A percentile compares a stretch with the other conserved stretches of the same genome.
These are phyloP conservation scores for Drosophila melanogaster DNA, from an alignment of 1,140 invertebrate genomes.

Conservation along the genomic window Release_6_plus_ISO1_MT NC_004354.4:10473501-10474000, in stretches of 20 bases:
- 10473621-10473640: slow-evolving; percentile 61
- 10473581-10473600: slow-evolving; percentile 64
- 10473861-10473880: slow-evolving; percentile 21
- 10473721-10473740: slow-evolving; percentile 16
- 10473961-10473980: background rate
- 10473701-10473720: slow-evolving; percentile 27
- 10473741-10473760: slow-evolving; percentile 11
- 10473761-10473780: slow-evolving; percentile 7
- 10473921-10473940: background rate
- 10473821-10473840: slow-evolving; percentile 36
- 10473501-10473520: slow-evolving; percentile 37
- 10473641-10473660: slow-evolving; percentile 33
- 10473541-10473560: slow-evolving; percentile 76
- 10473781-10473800: slow-evolving; percentile 61
- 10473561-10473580: slow-evolving; percentile 56
- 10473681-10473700: slow-evolving; percentile 9
- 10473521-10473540: slow-evolving; percentile 61
- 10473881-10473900: slow-evolving; percentile 49
- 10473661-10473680: slow-evolving; percentile 6
- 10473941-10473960: no score
- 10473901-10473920: slow-evolving; percentile 21
- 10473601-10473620: slow-evolving; percentile 54
- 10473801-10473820: slow-evolving; percentile 49
- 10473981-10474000: slow-evolving; percentile 11
- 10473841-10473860: slow-evolving; percentile 52